Evolutionary conservation across 2,797 vertebrate species (phyloP).

Genomic region (Denticeps clupeoides): DNA sequence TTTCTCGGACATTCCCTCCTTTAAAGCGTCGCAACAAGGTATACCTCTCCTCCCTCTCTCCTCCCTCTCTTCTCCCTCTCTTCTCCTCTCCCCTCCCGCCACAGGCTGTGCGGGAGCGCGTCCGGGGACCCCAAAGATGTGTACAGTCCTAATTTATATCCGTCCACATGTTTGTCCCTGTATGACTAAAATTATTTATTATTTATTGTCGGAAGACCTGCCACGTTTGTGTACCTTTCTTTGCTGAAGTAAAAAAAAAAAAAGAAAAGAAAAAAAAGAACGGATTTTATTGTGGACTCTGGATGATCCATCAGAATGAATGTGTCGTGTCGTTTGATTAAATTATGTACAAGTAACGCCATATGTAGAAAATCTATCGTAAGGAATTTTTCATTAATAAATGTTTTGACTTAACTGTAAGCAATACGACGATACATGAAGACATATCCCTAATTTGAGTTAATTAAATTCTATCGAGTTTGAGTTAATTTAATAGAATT

Average conservation of each 20-base stretch:
- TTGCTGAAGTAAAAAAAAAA: conserved; percentile 81
- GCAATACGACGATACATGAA: conserved; percentile 16
- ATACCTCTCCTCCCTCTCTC: conserved; percentile 97
- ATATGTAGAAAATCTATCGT: conserved; percentile 71
- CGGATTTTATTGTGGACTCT: conserved; percentile 69
- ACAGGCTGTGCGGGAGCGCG: conserved; percentile 80
- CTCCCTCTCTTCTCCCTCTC: too few species aligned
- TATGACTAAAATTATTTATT: conserved; percentile 95
- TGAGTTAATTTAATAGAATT: too few species aligned
- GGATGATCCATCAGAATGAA: conserved; percentile 67
- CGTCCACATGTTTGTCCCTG: conserved; percentile 78
- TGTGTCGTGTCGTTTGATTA: conserved; percentile 59
- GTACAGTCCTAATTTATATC: conserved; percentile 83
- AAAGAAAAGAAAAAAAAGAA: conserved; percentile 62
- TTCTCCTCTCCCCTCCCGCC: too few species aligned
- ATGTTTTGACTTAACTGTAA: conserved; percentile 62
- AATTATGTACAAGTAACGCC: conserved; percentile 69
- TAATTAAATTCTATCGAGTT: too few species aligned
- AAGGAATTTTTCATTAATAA: conserved; percentile 75
- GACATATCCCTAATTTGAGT: too few species aligned
- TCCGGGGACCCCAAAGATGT: conserved; percentile 88
- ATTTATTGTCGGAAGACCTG: conserved; percentile 97
- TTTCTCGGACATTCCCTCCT: conserved; percentile 58
- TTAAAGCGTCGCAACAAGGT: conserved; percentile 94
- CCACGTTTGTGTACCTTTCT: conserved; percentile 95